phyloP scores from a whole-genome alignment of 2,888 invertebrate species.

The Catocala sponsa region DNA sequence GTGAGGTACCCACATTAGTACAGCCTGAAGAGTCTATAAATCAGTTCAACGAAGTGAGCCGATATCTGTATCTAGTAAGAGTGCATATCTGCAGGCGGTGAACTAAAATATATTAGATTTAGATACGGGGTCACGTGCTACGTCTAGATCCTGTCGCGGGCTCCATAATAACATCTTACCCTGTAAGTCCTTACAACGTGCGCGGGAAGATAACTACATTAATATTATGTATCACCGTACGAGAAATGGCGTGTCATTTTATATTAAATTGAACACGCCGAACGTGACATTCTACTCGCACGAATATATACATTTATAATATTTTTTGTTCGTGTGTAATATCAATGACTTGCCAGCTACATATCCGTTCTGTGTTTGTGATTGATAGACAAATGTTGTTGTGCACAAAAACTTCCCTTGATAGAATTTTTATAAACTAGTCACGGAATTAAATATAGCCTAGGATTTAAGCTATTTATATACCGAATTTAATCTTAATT shows the following conservation, averaged over 20 bases:
- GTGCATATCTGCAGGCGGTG: slow-evolving; percentile 2
- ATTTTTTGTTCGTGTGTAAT: slow-evolving; percentile 34
- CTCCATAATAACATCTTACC: slow-evolving; percentile 30
- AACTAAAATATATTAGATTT: slow-evolving; percentile 27
- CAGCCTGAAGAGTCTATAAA: too few species aligned
- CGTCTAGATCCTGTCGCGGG: slow-evolving; percentile 1
- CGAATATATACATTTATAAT: slow-evolving; percentile 19
- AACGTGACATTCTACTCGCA: slow-evolving; percentile 5
- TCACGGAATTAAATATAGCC: too few species aligned
- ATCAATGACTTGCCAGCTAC: slow-evolving; percentile 18
- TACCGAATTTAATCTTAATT: too few species aligned
- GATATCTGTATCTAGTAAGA: neutral
- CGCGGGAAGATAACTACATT: slow-evolving; percentile 19
- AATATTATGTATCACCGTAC: slow-evolving; percentile 19
- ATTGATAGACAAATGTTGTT: slow-evolving; percentile 46
- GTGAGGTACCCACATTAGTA: too few species aligned
- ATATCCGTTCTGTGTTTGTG: slow-evolving; percentile 27
- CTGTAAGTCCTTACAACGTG: slow-evolving; percentile 24
- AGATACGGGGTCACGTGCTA: slow-evolving; percentile 9
- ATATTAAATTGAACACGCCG: slow-evolving; percentile 6
- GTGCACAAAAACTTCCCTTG: slow-evolving; percentile 30
- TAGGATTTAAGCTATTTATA: too few species aligned
- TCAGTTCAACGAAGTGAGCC: too few species aligned
- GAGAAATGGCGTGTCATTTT: slow-evolving; percentile 10
- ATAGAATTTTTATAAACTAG: slow-evolving; percentile 11